These are phyloP conservation scores for Dromius quadrimaculatus DNA, from an alignment of 2,888 invertebrate genomes.

Conservation along the genomic window DNA sequence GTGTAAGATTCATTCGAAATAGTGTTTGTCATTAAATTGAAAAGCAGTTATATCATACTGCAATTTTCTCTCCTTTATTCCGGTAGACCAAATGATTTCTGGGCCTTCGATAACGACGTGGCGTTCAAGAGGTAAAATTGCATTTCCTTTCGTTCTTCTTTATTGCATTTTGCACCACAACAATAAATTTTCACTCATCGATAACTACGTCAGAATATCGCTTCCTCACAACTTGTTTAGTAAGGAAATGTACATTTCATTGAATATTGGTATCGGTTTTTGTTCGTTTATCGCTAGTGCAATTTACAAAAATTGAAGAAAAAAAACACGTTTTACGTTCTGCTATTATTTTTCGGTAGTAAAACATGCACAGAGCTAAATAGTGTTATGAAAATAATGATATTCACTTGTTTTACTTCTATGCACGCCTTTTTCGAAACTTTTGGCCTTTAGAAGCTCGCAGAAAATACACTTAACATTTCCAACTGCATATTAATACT, in stretches of 20 bases:
- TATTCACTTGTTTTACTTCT: too few relatives aligned
- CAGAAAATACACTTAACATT: too few relatives aligned
- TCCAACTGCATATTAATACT: too few relatives aligned
- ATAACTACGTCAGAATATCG: slow-evolving; percentile 26
- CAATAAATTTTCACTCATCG: slow-evolving; percentile 32
- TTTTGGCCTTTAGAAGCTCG: too few relatives aligned
- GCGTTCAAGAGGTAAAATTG: slow-evolving; percentile 18
- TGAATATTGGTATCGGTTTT: slow-evolving; percentile 15
- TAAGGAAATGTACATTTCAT: slow-evolving; percentile 25
- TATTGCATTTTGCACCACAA: slow-evolving; percentile 19
- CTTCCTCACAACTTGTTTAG: slow-evolving; percentile 13
- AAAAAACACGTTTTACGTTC: background rate
- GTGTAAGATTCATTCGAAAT: too few relatives aligned
- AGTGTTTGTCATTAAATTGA: too few relatives aligned
- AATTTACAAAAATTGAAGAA: background rate
- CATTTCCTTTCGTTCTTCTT: slow-evolving; percentile 30
- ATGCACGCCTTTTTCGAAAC: too few relatives aligned
- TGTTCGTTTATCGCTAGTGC: background rate
- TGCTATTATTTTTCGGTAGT: too few relatives aligned
- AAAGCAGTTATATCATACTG: background rate
- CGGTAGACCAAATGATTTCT: slow-evolving; percentile 8
- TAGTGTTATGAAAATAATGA: too few relatives aligned
- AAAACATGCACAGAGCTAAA: too few relatives aligned
- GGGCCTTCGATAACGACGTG: slow-evolving; percentile 9
- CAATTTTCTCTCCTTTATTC: background rate